Evolutionary conservation across 2,113 vertebrate genomes (phyloP).

Genomic region (Larimichthys crocea): DNA sequence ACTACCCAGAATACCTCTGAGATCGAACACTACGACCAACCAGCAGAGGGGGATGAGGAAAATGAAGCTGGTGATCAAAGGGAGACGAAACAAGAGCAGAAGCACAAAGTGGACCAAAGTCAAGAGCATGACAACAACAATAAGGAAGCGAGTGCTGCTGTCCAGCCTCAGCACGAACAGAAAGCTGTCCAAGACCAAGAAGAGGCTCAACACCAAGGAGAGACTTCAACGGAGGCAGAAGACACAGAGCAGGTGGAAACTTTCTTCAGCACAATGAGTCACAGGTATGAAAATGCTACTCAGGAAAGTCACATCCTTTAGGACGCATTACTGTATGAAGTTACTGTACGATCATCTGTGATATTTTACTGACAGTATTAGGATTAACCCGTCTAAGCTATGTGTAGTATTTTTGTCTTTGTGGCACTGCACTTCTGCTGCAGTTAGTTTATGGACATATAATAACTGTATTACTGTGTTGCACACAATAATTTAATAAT

Average conservation of each 20-base stretch:
- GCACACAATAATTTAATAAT: slow-evolving; percentile 20
- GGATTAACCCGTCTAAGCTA: slow-evolving; percentile 39
- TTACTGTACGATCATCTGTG: slow-evolving; percentile 20
- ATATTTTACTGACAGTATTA: slow-evolving; percentile 59
- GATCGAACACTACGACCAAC: slow-evolving; percentile 39
- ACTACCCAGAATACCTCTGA: slow-evolving; percentile 62
- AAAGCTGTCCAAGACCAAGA: slow-evolving; percentile 47
- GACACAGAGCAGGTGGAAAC: slow-evolving; percentile 87
- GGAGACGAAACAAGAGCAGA: slow-evolving; percentile 30
- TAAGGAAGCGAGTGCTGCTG: slow-evolving; percentile 10
- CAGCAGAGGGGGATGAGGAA: slow-evolving; percentile 53
- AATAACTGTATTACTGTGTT: slow-evolving; percentile 35
- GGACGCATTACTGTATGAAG: slow-evolving; percentile 20
- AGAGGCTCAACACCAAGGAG: slow-evolving; percentile 26
- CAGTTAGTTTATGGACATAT: slow-evolving; percentile 43
- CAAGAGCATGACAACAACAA: slow-evolving; percentile 43
- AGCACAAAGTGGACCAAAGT: slow-evolving; percentile 69
- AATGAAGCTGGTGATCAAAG: slow-evolving; percentile 46
- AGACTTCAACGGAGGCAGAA: slow-evolving; percentile 49
- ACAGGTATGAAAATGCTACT: slow-evolving; percentile 88
- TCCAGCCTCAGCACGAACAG: slow-evolving; percentile 41
- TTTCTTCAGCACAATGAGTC: slow-evolving; percentile 97
- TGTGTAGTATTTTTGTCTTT: slow-evolving; percentile 56
- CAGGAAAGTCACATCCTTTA: slow-evolving; percentile 75
- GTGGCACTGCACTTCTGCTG: slow-evolving; percentile 38